Percentiles rank a stretch among this genome's conserved stretches.
phyloP scores from a whole-genome alignment of 2,888 invertebrate genomes.

The Diplazon laetatorius region DNA sequence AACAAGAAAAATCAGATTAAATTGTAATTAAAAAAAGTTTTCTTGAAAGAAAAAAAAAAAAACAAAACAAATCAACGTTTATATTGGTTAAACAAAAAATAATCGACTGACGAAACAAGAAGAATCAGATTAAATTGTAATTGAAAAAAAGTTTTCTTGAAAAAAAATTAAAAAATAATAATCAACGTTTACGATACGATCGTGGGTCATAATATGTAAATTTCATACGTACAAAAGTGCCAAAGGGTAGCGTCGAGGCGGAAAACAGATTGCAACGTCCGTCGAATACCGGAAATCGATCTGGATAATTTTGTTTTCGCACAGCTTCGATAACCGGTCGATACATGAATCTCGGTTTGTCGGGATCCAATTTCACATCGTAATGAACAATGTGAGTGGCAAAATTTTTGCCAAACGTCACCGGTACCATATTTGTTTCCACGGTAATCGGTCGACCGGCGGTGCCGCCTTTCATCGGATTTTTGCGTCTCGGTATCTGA shows the following conservation, averaged over 20 bases:
- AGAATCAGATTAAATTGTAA: no score
- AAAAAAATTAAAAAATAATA: no score
- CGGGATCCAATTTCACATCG: conserved; percentile 89
- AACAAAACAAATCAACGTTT: no score
- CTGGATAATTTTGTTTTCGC: conserved; percentile 79
- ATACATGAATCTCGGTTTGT: conserved; percentile 87
- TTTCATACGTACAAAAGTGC: conserved; percentile 74
- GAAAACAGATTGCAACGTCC: conserved; percentile 88
- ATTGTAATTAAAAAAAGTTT: no score
- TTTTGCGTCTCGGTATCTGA: conserved; percentile 71
- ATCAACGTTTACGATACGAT: no score
- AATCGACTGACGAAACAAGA: no score
- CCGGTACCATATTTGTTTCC: conserved; percentile 87
- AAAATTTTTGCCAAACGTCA: conserved; percentile 83
- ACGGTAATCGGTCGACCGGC: conserved; percentile 83
- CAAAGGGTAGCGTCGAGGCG: conserved; percentile 82
- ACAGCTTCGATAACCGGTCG: conserved; percentile 83
- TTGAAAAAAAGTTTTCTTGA: no score
- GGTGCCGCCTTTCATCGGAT: conserved; percentile 75
- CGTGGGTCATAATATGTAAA: no score
- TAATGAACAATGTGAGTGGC: conserved; percentile 87
- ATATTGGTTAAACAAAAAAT: no score
- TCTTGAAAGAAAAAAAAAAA: no score
- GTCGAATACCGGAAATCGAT: conserved; percentile 87
- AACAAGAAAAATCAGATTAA: no score